Evolutionary conservation across 2,888 invertebrate genomes (phyloP).

Genomic region (Ormyrus pomaceus): DNA sequence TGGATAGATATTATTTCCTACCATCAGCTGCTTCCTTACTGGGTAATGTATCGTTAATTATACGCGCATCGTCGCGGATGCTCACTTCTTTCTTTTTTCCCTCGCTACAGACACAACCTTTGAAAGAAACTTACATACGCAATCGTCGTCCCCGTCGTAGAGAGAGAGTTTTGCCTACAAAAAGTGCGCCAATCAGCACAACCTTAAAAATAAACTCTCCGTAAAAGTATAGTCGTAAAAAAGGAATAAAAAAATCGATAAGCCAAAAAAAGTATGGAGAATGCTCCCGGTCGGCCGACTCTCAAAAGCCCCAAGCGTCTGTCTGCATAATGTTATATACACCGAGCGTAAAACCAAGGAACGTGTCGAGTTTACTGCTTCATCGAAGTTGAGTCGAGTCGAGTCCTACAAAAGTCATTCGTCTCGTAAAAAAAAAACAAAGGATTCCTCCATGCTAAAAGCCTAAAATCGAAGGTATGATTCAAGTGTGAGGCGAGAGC

Average conservation of each 20-base stretch:
- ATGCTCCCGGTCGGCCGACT: not conserved
- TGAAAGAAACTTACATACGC: not conserved
- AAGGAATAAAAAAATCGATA: not conserved
- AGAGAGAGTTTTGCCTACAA: not conserved
- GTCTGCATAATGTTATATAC: slow-evolving; percentile 10
- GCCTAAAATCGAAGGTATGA: too few species aligned
- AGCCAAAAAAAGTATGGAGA: not conserved
- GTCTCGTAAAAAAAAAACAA: too few species aligned
- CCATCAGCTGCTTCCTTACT: slow-evolving; percentile 57
- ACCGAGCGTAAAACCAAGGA: slow-evolving; percentile 1
- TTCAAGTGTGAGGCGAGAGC: too few species aligned
- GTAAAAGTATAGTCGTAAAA: not conserved
- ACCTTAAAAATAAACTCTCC: not conserved
- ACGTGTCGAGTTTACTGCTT: not conserved
- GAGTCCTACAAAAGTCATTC: too few species aligned
- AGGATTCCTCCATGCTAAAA: too few species aligned
- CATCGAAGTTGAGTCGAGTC: not conserved
- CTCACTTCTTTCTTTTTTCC: slow-evolving; percentile 21
- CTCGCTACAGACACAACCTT: slow-evolving; percentile 27
- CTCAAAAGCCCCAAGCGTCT: not conserved
- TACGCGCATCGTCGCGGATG: slow-evolving; percentile 47
- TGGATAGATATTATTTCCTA: slow-evolving; percentile 59
- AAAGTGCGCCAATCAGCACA: slow-evolving; percentile 23
- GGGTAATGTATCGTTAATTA: slow-evolving; percentile 49
- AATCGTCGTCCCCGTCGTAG: not conserved